A percentile compares a stretch with the other conserved stretches of the same genome.
These are phyloP conservation scores for Platycnemis pennipes DNA, from an alignment of 2,888 invertebrate genomes.

Conservation along the genomic window DNA sequence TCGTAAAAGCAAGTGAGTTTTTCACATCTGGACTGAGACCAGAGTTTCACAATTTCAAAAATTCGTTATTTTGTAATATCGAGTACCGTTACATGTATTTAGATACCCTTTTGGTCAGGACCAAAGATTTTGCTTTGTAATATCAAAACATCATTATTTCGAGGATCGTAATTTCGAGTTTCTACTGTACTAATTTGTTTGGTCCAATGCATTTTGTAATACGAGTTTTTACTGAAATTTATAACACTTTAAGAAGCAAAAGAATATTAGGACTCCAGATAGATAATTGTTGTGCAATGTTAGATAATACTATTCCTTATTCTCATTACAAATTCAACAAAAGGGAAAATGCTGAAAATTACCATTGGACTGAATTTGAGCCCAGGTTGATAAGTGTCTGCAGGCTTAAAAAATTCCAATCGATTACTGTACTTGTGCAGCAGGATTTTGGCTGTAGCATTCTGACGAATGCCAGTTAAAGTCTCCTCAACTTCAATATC, in stretches of 20 bases:
- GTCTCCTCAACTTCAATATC: slow-evolving; percentile 95
- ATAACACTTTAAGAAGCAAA: neutral
- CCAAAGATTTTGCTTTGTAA: too few relatives aligned
- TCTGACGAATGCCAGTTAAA: slow-evolving; percentile 91
- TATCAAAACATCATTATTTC: too few relatives aligned
- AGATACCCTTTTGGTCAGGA: too few relatives aligned
- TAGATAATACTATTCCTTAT: neutral
- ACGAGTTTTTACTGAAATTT: too few relatives aligned
- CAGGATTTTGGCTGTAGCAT: slow-evolving; percentile 86
- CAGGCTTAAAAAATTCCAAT: slow-evolving; percentile 88
- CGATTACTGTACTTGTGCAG: slow-evolving; percentile 90
- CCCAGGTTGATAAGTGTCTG: slow-evolving; percentile 94
- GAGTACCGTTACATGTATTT: too few relatives aligned
- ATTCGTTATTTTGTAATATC: too few relatives aligned
- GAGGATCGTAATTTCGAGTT: too few relatives aligned
- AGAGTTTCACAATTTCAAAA: too few relatives aligned
- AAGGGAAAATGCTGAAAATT: slow-evolving; percentile 76
- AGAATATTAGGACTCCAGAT: neutral
- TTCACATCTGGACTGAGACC: too few relatives aligned
- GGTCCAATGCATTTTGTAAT: too few relatives aligned
- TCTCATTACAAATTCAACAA: neutral
- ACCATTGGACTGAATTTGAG: slow-evolving; percentile 91
- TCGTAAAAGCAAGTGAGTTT: too few relatives aligned
- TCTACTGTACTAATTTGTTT: too few relatives aligned
- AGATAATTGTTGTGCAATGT: neutral